These are phyloP conservation scores for Acrocyrtus sp. DNA, from an alignment of 2,888 invertebrate species.

Conservation along the genomic window DNA sequence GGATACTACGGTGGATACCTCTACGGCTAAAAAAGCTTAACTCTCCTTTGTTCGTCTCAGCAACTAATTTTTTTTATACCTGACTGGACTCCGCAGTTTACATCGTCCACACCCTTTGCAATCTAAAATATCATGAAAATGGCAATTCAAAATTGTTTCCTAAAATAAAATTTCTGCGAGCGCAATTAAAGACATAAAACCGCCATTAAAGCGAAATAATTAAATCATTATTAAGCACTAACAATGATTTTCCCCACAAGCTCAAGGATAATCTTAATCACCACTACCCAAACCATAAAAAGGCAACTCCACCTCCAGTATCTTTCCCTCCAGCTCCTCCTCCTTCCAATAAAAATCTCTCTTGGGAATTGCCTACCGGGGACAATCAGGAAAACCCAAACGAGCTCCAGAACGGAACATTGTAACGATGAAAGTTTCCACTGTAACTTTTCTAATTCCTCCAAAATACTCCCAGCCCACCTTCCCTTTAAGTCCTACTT, in stretches of 20 bases:
- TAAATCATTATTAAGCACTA: no score
- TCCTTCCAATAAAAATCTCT: neutral
- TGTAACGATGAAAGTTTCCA: neutral
- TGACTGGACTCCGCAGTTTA: neutral
- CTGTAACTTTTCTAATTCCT: neutral
- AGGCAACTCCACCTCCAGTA: neutral
- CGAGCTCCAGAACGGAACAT: neutral
- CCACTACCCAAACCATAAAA: neutral
- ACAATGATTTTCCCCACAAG: no score
- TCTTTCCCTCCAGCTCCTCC: slow-evolving; percentile 1
- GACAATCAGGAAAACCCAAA: neutral
- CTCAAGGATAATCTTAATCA: slow-evolving; percentile 8
- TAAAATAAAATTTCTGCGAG: no score
- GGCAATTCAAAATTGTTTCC: no score
- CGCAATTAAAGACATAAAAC: no score
- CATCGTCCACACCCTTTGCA: no score
- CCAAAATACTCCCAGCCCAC: neutral
- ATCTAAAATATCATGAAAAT: no score
- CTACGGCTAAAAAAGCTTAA: neutral
- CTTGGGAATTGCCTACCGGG: neutral
- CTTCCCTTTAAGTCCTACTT: neutral
- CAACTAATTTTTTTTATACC: neutral
- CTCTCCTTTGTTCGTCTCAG: neutral
- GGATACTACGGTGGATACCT: neutral
- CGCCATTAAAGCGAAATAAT: no score